Percentiles rank a stretch among this genome's conserved stretches.
These are phyloP conservation scores for Trachelus troglodyta DNA, from an alignment of 2,888 invertebrate species.

Conservation along the genomic window DNA sequence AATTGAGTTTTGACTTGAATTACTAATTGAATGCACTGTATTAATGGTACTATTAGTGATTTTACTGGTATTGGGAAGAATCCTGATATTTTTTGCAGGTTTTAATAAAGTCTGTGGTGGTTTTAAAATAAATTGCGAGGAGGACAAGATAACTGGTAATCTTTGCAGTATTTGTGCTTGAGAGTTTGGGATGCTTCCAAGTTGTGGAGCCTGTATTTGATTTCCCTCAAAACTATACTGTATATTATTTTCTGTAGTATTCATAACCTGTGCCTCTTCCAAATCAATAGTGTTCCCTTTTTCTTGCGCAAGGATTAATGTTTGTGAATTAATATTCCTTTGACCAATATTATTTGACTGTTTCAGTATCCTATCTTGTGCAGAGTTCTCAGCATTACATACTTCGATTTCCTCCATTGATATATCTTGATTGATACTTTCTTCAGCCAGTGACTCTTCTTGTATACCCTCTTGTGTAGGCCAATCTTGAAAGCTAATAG, in stretches of 20 bases:
- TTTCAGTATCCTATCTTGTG: constrained; percentile 14
- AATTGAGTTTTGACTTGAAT: constrained; percentile 44
- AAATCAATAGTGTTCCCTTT: constrained; percentile 21
- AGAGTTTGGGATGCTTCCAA: constrained; percentile 33
- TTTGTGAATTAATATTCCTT: constrained; percentile 14
- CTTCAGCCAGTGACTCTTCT: constrained; percentile 8
- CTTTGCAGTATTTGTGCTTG: constrained; percentile 51
- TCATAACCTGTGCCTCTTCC: neutral
- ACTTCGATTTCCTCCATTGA: constrained; percentile 25
- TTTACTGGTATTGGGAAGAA: constrained; percentile 47
- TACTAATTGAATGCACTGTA: constrained; percentile 28
- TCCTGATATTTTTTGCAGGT: constrained; percentile 47
- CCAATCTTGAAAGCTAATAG: constrained; percentile 16
- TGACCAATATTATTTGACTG: constrained; percentile 22
- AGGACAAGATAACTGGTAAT: constrained; percentile 47
- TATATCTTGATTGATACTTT: constrained; percentile 7
- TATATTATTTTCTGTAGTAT: constrained; percentile 24
- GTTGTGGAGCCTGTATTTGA: constrained; percentile 29
- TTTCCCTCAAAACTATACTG: constrained; percentile 37
- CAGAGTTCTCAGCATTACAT: constrained; percentile 8
- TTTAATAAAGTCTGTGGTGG: constrained; percentile 52
- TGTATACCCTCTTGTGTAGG: constrained; percentile 20
- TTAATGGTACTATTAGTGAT: constrained; percentile 29
- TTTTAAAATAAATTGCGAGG: constrained; percentile 56
- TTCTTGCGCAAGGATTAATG: constrained; percentile 28